Evolutionary conservation across 1,140 invertebrate genomes (phyloP), one percentile per base, ranked within the genome.

Genomic region (Acyrthosiphon pisum): DNA sequence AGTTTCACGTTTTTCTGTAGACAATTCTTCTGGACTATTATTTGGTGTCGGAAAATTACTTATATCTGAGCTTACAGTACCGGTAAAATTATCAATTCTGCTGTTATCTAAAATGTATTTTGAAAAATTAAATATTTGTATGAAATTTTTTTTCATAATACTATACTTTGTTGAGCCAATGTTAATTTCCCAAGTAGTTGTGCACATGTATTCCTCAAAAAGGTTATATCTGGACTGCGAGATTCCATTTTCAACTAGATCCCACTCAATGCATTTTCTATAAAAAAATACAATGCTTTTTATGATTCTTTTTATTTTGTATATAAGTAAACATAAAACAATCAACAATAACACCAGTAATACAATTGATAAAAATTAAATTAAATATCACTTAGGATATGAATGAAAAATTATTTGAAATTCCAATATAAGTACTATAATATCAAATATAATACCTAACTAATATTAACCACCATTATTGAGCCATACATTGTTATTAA

Each of bases 11-110:
- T 97, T 96, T 94, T 97, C 96, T 94, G 97, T 97, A 0, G 97
- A 96, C 50, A 97, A 94, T 94, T 97, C 97, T 94, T 97, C 97
- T 0, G 97, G 97, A 68, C 97, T 97, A 1, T 96, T 96, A 4
- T 96, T 96, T 6, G 96, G 95, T 53, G 95, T 95, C 93, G 95
- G 94, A 37, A 68, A 20, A 2, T 11, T 26, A 53, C 2, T 30
- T 11, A 56, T 26, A 88, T 0, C 35, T 41, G 86, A 35, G 26
- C 41, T 41, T 8, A 48, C 22, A 2, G 35, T 35, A 22, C 50
- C 37, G 1, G n/a, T 1, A 88, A 20, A 7, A 1, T 50, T 4
- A 11, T 53, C 14, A 35, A 46, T 23, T 35, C n/a, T n/a, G 14
- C 6, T 23, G 0, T 9, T 20, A 9, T 8, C 44, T 87, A 87